A percentile compares a stretch with the other conserved stretches of the same genome.
phyloP scores from a whole-genome alignment of 2,797 vertebrate species.

The Furcifer pardalis region DNA sequence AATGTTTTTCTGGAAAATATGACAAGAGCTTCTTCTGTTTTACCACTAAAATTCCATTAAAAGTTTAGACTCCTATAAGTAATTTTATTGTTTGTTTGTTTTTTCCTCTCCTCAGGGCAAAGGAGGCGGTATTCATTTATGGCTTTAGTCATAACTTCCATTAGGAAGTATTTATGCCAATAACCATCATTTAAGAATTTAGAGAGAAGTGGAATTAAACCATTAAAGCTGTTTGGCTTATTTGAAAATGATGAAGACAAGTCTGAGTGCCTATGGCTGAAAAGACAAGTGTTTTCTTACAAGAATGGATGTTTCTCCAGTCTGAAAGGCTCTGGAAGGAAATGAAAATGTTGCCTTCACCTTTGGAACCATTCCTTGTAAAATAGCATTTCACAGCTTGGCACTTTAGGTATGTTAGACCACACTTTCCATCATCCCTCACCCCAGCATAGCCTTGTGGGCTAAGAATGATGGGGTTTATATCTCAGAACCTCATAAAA shows the following conservation, averaged over 20 bases:
- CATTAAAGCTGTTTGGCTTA: conserved; percentile 39
- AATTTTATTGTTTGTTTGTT: conserved; percentile 46
- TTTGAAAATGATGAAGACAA: conserved; percentile 48
- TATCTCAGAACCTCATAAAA: too few relatives aligned
- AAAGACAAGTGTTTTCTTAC: background rate
- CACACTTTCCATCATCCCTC: background rate
- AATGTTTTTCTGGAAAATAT: conserved; percentile 38
- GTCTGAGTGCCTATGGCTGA: background rate
- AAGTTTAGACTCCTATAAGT: conserved; percentile 58
- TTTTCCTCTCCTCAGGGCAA: conserved; percentile 42
- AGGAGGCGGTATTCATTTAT: conserved; percentile 52
- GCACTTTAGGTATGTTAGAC: background rate
- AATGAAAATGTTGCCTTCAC: background rate
- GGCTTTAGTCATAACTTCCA: conserved; percentile 48
- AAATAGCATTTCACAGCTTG: background rate
- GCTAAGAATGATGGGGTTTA: too few relatives aligned
- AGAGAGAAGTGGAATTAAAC: conserved; percentile 42
- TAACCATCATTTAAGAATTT: conserved; percentile 54
- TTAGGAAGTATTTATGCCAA: conserved; percentile 61
- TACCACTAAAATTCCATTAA: conserved; percentile 45
- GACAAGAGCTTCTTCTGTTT: conserved; percentile 57
- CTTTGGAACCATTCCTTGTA: background rate
- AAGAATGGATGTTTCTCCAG: background rate
- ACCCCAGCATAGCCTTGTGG: background rate
- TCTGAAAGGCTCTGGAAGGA: background rate